Conservation (phyloP, 2,797 vertebrate genomes). For the Danio kyathit region DNA sequence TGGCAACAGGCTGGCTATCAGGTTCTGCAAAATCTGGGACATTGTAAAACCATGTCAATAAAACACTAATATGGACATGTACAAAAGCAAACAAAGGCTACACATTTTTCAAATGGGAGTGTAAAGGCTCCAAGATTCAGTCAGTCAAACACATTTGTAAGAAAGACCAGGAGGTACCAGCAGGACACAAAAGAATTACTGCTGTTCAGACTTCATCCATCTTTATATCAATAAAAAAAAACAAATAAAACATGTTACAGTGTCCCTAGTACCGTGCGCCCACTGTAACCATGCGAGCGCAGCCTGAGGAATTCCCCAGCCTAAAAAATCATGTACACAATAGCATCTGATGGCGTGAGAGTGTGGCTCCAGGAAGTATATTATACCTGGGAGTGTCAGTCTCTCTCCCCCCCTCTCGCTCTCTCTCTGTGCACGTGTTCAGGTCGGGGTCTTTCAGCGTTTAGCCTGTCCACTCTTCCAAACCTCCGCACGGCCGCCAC, state of each 20-base stretch:
- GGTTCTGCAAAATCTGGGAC: constrained; percentile 74
- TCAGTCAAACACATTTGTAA: not conserved
- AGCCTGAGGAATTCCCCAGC: constrained; percentile 14
- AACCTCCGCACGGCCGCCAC: constrained; percentile 77
- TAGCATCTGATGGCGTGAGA: constrained; percentile 1
- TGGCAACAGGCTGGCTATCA: constrained; percentile 82
- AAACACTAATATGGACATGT: constrained; percentile 51
- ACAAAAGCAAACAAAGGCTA: constrained; percentile 43
- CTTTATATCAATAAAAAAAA: not conserved
- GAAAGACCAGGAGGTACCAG: not conserved
- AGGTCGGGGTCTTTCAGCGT: constrained; percentile 75
- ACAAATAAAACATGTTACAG: not conserved
- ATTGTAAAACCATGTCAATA: constrained; percentile 63
- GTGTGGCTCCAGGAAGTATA: constrained; percentile 14
- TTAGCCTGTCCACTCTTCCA: constrained; percentile 73
- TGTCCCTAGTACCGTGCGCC: not conserved
- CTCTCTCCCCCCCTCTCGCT: constrained; percentile 42
- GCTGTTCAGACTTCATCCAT: not conserved
- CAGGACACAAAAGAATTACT: not conserved
- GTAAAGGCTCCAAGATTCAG: not conserved
- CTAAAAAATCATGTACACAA: constrained; percentile 1
- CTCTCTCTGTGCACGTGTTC: constrained; percentile 47
- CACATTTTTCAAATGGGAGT: constrained; percentile 24
- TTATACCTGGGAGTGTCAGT: constrained; percentile 52
- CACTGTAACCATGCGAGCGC: not conserved